Percentiles rank a stretch among this genome's conserved stretches.
phyloP scores from a whole-genome alignment of 2,888 invertebrate species.

The Drosophila antonietae region DNA sequence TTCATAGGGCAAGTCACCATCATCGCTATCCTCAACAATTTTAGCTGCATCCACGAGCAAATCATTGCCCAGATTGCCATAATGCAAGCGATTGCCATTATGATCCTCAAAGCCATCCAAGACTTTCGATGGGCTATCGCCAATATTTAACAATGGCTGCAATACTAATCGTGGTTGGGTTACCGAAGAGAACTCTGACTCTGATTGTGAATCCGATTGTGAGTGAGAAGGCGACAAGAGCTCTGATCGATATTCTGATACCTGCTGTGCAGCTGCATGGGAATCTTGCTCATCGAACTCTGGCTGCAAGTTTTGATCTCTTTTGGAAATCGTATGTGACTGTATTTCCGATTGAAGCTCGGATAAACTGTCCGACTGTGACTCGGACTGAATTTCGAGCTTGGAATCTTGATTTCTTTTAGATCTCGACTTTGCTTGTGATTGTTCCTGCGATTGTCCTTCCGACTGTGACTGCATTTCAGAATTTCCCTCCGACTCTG shows the following conservation, averaged over 20 bases:
- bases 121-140: neutral
- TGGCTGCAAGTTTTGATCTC: neutral
- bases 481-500: neutral
- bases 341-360: neutral
- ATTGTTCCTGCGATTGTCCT: neutral
- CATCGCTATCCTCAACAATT: conserved; percentile 1
- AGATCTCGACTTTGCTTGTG: neutral
- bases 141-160: neutral
- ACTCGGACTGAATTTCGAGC: neutral
- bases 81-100: conserved; percentile 52
- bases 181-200: neutral
- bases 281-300: neutral
- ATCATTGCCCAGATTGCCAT: conserved; percentile 36
- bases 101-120: conserved; percentile 65
- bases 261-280: neutral
- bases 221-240: neutral
- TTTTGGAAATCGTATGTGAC: neutral
- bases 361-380: neutral
- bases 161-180: neutral
- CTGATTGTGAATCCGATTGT: neutral
- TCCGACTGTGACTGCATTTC: neutral
- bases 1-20: conserved; percentile 11
- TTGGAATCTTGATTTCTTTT: neutral
- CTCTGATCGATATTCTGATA: neutral
- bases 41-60: conserved; percentile 28